A percentile compares a stretch with the other conserved stretches of the same genome.
These are phyloP conservation scores for Potamilus streckersoni DNA, from an alignment of 1,140 invertebrate genomes.

Conservation along the genomic window DNA sequence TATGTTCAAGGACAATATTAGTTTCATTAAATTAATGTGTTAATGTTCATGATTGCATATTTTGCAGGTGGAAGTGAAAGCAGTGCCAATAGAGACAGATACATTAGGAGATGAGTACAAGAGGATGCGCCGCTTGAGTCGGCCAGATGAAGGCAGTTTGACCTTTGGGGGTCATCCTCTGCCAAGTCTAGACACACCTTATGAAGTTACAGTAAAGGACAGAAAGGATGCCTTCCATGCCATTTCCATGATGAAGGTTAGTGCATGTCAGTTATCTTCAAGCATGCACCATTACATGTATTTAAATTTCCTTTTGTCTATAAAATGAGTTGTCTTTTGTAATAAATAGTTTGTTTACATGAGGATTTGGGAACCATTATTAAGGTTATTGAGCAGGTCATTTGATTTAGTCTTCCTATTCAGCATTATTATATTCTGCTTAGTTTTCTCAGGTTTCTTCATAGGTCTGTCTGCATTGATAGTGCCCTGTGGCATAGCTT, in stretches of 20 bases:
- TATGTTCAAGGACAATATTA: too few relatives aligned
- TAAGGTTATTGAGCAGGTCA: too few relatives aligned
- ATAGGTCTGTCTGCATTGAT: too few relatives aligned
- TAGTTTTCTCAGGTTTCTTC: too few relatives aligned
- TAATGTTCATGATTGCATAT: not conserved
- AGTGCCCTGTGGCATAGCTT: too few relatives aligned
- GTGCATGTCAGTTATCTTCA: not conserved
- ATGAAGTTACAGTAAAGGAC: conserved; percentile 89
- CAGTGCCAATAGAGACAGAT: conserved; percentile 77
- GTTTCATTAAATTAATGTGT: not conserved
- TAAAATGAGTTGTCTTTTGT: too few relatives aligned
- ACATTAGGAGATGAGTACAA: conserved; percentile 61
- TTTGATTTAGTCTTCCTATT: too few relatives aligned
- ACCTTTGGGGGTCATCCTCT: conserved; percentile 80
- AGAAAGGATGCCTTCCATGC: conserved; percentile 91
- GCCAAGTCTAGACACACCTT: conserved; percentile 80
- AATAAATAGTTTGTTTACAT: too few relatives aligned
- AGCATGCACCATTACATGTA: too few relatives aligned
- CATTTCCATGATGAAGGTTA: conserved; percentile 91
- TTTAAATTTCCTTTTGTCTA: too few relatives aligned
- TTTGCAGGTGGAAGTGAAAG: conserved; percentile 78
- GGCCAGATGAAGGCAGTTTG: conserved; percentile 74
- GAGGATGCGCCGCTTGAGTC: conserved; percentile 71
- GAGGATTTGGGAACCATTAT: too few relatives aligned
- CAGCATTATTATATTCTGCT: too few relatives aligned